Percentiles rank a stretch among this genome's conserved stretches.
These are phyloP conservation scores for Marasmarcha lunaedactyla DNA, from an alignment of 2,888 invertebrate species.

Conservation along the genomic window DNA sequence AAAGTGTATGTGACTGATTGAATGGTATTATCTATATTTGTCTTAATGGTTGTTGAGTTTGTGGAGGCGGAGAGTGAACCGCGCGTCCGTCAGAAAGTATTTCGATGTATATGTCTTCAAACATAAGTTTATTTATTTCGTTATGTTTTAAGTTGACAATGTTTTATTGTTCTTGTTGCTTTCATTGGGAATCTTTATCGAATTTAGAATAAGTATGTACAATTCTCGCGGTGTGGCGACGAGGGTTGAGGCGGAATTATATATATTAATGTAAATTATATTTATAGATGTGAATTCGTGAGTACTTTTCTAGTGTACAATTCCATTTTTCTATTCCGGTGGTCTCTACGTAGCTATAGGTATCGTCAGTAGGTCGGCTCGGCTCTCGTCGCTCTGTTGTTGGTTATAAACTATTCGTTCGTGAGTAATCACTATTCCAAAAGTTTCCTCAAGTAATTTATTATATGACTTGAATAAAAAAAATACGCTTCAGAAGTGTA, in stretches of 20 bases:
- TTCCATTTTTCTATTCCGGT: constrained; percentile 51
- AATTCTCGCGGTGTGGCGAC: constrained; percentile 30
- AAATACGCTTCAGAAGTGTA: constrained; percentile 69
- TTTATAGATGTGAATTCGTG: neutral
- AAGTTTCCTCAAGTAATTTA: constrained; percentile 62
- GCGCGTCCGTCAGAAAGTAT: neutral
- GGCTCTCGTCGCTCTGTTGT: constrained; percentile 34
- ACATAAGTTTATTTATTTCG: constrained; percentile 61
- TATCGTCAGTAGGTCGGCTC: constrained; percentile 16
- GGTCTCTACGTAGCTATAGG: constrained; percentile 6
- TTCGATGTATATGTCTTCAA: constrained; percentile 20
- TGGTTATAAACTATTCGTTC: constrained; percentile 31
- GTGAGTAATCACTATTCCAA: constrained; percentile 44
- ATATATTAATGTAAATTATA: neutral
- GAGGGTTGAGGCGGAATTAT: constrained; percentile 28
- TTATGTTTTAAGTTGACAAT: constrained; percentile 66
- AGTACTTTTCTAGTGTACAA: constrained; percentile 47
- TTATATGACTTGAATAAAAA: constrained; percentile 45
- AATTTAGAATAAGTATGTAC: constrained; percentile 52
- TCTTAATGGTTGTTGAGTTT: too few relatives aligned
- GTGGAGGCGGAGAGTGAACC: too few relatives aligned
- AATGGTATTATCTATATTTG: too few relatives aligned
- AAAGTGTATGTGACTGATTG: constrained; percentile 1
- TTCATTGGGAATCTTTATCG: constrained; percentile 65
- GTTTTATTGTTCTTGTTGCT: constrained; percentile 67